Percentiles rank a stretch among this genome's conserved stretches.
These are phyloP conservation scores for Bombus superbus DNA, from an alignment of 1,140 invertebrate genomes.

Conservation along the genomic window DNA sequence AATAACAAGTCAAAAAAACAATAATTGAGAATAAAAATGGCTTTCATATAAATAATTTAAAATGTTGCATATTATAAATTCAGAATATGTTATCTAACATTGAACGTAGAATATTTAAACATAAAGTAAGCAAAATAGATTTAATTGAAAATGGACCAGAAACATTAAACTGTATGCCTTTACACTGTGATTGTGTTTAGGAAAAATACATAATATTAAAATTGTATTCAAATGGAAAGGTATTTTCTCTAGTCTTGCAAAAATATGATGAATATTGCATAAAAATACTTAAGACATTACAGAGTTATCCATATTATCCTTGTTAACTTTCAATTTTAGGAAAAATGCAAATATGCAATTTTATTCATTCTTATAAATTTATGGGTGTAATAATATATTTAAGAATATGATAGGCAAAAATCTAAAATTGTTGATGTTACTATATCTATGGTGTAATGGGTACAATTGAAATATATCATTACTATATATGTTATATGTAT, in stretches of 20 bases:
- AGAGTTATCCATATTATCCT: too few relatives aligned
- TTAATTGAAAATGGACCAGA: slow-evolving; percentile 55
- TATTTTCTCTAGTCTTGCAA: too few relatives aligned
- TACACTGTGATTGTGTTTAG: too few relatives aligned
- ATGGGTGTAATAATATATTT: too few relatives aligned
- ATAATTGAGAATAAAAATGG: not conserved
- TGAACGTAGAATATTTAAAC: not conserved
- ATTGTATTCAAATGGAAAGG: too few relatives aligned
- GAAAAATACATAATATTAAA: too few relatives aligned
- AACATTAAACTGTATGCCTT: slow-evolving; percentile 38
- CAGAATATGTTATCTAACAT: not conserved
- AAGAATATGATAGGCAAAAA: slow-evolving; percentile 51
- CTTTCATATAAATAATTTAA: slow-evolving; percentile 11
- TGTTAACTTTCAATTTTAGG: too few relatives aligned
- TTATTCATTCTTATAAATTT: too few relatives aligned
- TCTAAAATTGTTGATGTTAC: slow-evolving; percentile 79
- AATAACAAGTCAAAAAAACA: not conserved
- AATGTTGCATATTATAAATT: not conserved
- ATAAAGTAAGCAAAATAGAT: not conserved
- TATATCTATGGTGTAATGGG: slow-evolving; percentile 77
- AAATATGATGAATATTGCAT: too few relatives aligned
- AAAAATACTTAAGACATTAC: too few relatives aligned
- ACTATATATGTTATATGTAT: slow-evolving; percentile 65
- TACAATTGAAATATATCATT: slow-evolving; percentile 79
- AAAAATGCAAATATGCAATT: too few relatives aligned